Evolutionary conservation across 2,797 vertebrate genomes (phyloP).

Genomic region (Knipowitschia caucasica): DNA sequence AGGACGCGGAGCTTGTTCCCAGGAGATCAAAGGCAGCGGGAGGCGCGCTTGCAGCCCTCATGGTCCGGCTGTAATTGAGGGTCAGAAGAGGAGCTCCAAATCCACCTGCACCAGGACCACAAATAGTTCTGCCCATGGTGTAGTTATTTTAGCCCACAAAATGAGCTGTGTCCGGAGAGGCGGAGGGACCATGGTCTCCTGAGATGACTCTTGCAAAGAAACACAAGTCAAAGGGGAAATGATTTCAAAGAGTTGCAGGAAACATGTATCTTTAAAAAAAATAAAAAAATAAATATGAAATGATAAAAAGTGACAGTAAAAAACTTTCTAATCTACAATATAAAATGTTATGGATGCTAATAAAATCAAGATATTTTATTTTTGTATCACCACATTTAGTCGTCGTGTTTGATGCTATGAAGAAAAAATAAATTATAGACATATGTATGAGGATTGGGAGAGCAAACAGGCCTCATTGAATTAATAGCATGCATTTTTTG

Average conservation of each 20-base stretch:
- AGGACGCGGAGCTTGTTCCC: conserved; percentile 40
- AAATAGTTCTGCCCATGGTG: conserved; percentile 3
- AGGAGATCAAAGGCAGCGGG: conserved; percentile 38
- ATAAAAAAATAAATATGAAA: background rate
- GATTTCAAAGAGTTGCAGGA: background rate
- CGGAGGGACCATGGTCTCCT: background rate
- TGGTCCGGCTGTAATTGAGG: conserved; percentile 41
- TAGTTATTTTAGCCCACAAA: conserved; percentile 11
- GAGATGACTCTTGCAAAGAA: conserved; percentile 1
- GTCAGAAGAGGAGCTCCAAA: conserved; percentile 34
- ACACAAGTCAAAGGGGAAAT: background rate
- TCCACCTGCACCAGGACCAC: conserved; percentile 23
- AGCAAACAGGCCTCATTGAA: background rate
- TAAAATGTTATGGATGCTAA: background rate
- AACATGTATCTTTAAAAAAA: background rate
- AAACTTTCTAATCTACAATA: background rate
- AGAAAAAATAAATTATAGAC: background rate
- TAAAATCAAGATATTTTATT: background rate
- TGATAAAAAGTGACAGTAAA: background rate
- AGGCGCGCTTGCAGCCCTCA: conserved; percentile 24
- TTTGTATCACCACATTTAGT: background rate
- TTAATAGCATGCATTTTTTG: too few species aligned
- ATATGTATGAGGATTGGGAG: background rate
- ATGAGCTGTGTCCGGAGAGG: background rate
- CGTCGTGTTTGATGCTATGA: background rate